phyloP scores from a whole-genome alignment of 2,888 invertebrate species.

The Amphipyra berbera region DNA sequence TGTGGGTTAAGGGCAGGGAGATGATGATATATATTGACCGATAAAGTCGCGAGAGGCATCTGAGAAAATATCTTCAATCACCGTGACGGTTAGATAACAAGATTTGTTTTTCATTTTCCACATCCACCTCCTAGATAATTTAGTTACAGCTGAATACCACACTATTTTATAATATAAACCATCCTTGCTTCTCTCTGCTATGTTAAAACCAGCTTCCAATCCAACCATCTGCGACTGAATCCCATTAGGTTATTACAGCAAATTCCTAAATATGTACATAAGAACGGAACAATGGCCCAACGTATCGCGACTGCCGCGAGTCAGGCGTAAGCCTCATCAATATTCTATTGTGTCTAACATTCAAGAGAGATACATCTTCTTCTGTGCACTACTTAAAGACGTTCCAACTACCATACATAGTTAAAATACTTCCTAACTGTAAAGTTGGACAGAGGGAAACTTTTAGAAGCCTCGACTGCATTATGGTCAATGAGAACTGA shows the following conservation, averaged over 20 bases:
- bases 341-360: slow-evolving; percentile 58
- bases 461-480: slow-evolving; percentile 71
- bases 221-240: slow-evolving; percentile 13
- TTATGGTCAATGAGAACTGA: slow-evolving; percentile 75
- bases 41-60: too few relatives aligned
- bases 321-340: slow-evolving; percentile 56
- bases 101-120: too few relatives aligned
- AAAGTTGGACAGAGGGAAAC: slow-evolving; percentile 68
- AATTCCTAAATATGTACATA: slow-evolving; percentile 61
- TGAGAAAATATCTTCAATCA: too few relatives aligned
- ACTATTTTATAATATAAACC: too few relatives aligned
- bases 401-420: slow-evolving; percentile 59
- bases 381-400: slow-evolving; percentile 58
- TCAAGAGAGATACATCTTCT: slow-evolving; percentile 51
- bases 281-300: slow-evolving; percentile 35
- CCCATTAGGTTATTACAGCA: slow-evolving; percentile 43
- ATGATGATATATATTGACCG: too few relatives aligned
- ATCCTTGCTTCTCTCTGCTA: too few relatives aligned
- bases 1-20: too few relatives aligned
- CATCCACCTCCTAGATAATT: too few relatives aligned
- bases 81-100: too few relatives aligned
- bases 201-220: slow-evolving; percentile 1
- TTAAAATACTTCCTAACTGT: slow-evolving; percentile 73
- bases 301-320: slow-evolving; percentile 34
- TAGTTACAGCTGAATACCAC: too few relatives aligned